Conservation (phyloP, 2,888 invertebrate genomes). For the Apantesis nais region DNA sequence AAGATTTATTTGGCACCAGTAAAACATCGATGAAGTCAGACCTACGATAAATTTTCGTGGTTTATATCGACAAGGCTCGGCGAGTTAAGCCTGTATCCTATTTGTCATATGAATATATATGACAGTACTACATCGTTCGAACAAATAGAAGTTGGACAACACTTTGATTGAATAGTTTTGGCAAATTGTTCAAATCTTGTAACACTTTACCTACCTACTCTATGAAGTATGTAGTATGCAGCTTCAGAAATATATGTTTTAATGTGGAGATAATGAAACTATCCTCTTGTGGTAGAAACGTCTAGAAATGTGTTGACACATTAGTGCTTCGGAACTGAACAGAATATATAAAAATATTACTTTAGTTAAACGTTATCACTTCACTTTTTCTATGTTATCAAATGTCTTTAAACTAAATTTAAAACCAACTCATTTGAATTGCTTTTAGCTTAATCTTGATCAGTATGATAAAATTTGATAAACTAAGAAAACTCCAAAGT, state of each 20-base stretch:
- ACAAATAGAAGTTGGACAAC: neutral
- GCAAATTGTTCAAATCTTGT: neutral
- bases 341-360: too few relatives aligned
- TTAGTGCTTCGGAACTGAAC: too few relatives aligned
- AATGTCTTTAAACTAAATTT: too few relatives aligned
- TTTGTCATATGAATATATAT: constrained; percentile 12
- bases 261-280: neutral
- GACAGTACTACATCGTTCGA: constrained; percentile 2
- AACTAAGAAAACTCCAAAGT: too few relatives aligned
- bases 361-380: too few relatives aligned
- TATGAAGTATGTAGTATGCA: neutral
- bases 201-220: neutral
- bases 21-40: constrained; percentile 18
- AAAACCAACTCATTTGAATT: too few relatives aligned
- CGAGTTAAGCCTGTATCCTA: constrained; percentile 12
- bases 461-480: too few relatives aligned
- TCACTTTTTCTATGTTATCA: too few relatives aligned
- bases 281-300: too few relatives aligned
- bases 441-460: too few relatives aligned
- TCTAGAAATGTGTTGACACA: too few relatives aligned
- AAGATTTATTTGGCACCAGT: constrained; percentile 18
- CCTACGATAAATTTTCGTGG: constrained; percentile 17
- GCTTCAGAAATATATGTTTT: neutral
- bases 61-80: constrained; percentile 18
- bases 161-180: constrained; percentile 3